These are phyloP conservation scores for Drosophila bifasciata DNA, from an alignment of 1,140 invertebrate genomes.

Conservation along the genomic window DNA sequence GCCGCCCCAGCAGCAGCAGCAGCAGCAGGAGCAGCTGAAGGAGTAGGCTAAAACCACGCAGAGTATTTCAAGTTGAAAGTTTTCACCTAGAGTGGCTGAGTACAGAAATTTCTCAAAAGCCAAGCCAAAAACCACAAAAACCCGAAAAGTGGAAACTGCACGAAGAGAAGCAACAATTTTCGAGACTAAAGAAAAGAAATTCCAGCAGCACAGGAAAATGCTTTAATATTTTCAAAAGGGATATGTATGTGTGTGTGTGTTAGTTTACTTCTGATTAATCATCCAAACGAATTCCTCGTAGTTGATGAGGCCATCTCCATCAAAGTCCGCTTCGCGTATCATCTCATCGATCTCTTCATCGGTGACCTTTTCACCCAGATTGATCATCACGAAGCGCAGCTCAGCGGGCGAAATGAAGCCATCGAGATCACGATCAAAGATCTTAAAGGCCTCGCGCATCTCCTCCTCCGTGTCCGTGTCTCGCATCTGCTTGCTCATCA, in stretches of 20 bases:
- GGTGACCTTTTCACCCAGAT: constrained; percentile 63
- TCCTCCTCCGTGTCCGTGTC: constrained; percentile 63
- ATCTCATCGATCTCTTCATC: constrained; percentile 72
- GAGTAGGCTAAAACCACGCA: constrained; percentile 31
- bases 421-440: constrained; percentile 64
- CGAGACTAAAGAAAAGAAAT: constrained; percentile 7
- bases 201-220: not conserved
- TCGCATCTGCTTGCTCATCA: constrained; percentile 50
- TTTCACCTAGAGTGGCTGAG: constrained; percentile 19
- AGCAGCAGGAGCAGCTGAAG: not conserved
- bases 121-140: constrained; percentile 48
- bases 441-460: constrained; percentile 66
- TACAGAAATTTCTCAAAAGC: constrained; percentile 21
- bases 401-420: constrained; percentile 64
- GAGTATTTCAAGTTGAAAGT: constrained; percentile 35
- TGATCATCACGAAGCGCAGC: constrained; percentile 52
- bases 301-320: constrained; percentile 95
- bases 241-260: not conserved
- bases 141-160: constrained; percentile 48
- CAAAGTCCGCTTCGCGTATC: constrained; percentile 94
- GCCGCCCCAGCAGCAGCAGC: constrained; percentile 20
- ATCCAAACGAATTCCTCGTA: constrained; percentile 87
- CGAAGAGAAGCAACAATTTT: constrained; percentile 28
- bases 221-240: not conserved
- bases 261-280: constrained; percentile 55